phyloP scores from a whole-genome alignment of 2,888 invertebrate species.

The Drosophila suboccidentalis region DNA sequence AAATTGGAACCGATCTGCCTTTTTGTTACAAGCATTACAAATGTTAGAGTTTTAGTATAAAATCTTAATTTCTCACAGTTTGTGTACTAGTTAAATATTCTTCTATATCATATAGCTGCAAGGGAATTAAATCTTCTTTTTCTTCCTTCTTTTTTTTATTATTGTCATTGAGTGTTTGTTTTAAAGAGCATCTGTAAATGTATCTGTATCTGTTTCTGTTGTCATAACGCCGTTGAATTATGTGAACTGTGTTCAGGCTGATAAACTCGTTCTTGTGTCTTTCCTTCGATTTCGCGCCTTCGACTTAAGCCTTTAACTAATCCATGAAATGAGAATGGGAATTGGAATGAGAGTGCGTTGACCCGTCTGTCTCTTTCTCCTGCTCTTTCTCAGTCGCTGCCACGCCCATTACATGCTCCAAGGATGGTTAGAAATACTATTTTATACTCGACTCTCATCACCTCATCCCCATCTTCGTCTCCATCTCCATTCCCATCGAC shows the following conservation, averaged over 20 bases:
- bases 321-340: slow-evolving; percentile 48
- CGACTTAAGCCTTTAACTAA: slow-evolving; percentile 58
- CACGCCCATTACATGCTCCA: slow-evolving; percentile 37
- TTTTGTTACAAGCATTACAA: no score
- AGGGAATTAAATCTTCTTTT: no score
- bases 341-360: slow-evolving; percentile 31
- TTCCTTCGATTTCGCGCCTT: slow-evolving; percentile 26
- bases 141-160: no score
- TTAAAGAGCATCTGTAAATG: slow-evolving; percentile 11
- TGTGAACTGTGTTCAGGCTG: slow-evolving; percentile 35
- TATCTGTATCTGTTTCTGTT: slow-evolving; percentile 22
- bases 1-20: no score
- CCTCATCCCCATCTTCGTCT: slow-evolving; percentile 13
- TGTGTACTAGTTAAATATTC: no score
- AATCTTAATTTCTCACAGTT: no score
- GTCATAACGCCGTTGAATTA: slow-evolving; percentile 57
- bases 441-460: slow-evolving; percentile 68
- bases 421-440: slow-evolving; percentile 70
- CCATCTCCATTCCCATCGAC: slow-evolving; percentile 25
- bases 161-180: slow-evolving; percentile 30
- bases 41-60: no score
- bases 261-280: slow-evolving; percentile 52
- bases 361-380: slow-evolving; percentile 11
- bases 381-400: background rate
- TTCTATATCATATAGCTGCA: background rate